Evolutionary conservation across 2,797 vertebrate genomes (phyloP).

Genomic region (Xenentodon cancila): DNA sequence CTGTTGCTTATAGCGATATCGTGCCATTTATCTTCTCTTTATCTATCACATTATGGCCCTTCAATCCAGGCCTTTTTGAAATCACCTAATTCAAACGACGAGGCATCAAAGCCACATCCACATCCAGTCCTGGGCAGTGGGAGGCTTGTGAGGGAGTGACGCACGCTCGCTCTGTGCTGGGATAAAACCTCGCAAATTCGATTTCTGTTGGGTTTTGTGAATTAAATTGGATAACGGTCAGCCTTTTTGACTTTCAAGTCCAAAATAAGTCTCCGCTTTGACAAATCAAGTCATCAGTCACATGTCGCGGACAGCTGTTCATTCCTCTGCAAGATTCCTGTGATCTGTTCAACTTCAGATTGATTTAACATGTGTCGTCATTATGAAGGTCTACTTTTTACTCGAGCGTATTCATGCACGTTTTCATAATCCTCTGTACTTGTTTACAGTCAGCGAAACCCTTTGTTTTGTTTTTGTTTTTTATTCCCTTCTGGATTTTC

Average conservation of each 20-base stretch:
- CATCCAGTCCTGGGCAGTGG: background rate
- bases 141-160: background rate
- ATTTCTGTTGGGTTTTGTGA: conserved; percentile 12
- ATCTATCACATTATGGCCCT: too few species aligned
- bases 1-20: too few species aligned
- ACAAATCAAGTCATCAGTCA: conserved; percentile 23
- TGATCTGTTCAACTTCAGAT: background rate
- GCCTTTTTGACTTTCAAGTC: background rate
- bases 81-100: background rate
- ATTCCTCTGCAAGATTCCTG: background rate
- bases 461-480: too few species aligned
- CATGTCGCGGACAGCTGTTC: conserved; percentile 2
- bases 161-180: background rate
- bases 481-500: conserved; percentile 26
- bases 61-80: too few species aligned
- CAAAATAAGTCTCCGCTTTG: background rate
- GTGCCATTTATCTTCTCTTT: too few species aligned
- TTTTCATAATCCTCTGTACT: background rate
- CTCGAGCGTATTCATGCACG: background rate
- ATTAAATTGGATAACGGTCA: conserved; percentile 1
- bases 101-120: background rate
- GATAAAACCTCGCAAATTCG: conserved; percentile 6
- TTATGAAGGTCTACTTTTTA: background rate
- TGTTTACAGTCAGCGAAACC: background rate
- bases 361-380: background rate